A percentile compares a stretch with the other conserved stretches of the same genome.
These are phyloP conservation scores for Pseudanteris insignis DNA, from an alignment of 2,888 invertebrate genomes.

Conservation along the genomic window DNA sequence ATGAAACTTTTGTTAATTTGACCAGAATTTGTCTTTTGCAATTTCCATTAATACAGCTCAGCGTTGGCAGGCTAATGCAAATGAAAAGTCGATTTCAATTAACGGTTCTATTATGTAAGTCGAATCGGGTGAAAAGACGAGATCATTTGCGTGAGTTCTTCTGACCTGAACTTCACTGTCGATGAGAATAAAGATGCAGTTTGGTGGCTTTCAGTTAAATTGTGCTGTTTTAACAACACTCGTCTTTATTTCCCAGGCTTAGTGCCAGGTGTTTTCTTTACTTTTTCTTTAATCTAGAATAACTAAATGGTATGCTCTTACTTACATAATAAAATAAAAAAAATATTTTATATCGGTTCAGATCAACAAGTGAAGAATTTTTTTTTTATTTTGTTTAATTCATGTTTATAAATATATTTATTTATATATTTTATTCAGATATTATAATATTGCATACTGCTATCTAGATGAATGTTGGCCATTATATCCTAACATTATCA, in stretches of 20 bases:
- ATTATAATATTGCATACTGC: too few relatives aligned
- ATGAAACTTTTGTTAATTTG: conserved; percentile 23
- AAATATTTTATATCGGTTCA: too few relatives aligned
- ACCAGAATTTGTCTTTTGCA: conserved; percentile 35
- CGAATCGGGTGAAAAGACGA: conserved; percentile 41
- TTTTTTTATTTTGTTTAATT: too few relatives aligned
- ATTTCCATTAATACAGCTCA: conserved; percentile 30
- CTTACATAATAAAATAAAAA: too few relatives aligned
- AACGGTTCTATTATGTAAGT: conserved; percentile 42
- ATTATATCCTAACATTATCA: too few relatives aligned
- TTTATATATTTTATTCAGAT: too few relatives aligned
- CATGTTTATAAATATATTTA: too few relatives aligned
- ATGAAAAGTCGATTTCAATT: conserved; percentile 45
- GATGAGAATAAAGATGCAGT: conserved; percentile 37
- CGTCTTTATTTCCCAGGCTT: background rate
- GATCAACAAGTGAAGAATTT: too few relatives aligned
- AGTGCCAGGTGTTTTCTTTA: too few relatives aligned
- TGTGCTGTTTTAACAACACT: conserved; percentile 26
- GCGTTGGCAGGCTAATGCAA: conserved; percentile 31
- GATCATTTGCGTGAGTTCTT: conserved; percentile 42
- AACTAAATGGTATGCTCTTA: too few relatives aligned
- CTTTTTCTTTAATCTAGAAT: too few relatives aligned
- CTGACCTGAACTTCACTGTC: conserved; percentile 32
- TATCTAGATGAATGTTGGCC: too few relatives aligned
- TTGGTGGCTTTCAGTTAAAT: conserved; percentile 37